These are phyloP conservation scores for Speoplatyrhinus poulsoni DNA, from an alignment of 2,113 vertebrate species.

Conservation along the genomic window DNA sequence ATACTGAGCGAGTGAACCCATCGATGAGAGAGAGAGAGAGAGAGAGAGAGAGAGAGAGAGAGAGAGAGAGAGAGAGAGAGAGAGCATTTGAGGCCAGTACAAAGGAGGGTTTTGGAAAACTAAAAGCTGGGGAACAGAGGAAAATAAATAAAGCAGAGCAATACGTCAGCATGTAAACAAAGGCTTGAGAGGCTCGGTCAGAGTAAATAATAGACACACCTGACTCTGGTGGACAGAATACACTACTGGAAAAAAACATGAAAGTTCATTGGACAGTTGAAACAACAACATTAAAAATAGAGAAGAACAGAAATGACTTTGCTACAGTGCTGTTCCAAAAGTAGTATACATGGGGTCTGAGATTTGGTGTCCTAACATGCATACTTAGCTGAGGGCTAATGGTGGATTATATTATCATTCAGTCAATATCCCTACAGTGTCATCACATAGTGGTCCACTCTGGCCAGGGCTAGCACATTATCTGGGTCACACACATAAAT, in stretches of 20 bases:
- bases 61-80: neutral
- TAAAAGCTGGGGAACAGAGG: neutral
- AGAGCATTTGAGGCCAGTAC: neutral
- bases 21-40: neutral
- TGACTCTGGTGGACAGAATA: too few relatives aligned
- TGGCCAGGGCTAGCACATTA: neutral
- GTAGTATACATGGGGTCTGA: slow-evolving; percentile 3
- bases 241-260: too few relatives aligned
- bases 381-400: too few relatives aligned
- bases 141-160: neutral
- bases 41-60: neutral
- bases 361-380: neutral
- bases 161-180: neutral
- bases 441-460: slow-evolving; percentile 6
- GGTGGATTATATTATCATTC: too few relatives aligned
- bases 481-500: neutral
- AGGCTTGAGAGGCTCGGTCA: too few relatives aligned
- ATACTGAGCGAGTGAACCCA: too few relatives aligned
- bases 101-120: neutral
- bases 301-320: too few relatives aligned
- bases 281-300: too few relatives aligned
- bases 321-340: neutral
- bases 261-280: too few relatives aligned
- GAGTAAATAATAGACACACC: too few relatives aligned
- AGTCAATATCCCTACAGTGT: neutral